phyloP scores from a whole-genome alignment of 2,113 vertebrate species.

The Drymodes brunneopygia region DNA sequence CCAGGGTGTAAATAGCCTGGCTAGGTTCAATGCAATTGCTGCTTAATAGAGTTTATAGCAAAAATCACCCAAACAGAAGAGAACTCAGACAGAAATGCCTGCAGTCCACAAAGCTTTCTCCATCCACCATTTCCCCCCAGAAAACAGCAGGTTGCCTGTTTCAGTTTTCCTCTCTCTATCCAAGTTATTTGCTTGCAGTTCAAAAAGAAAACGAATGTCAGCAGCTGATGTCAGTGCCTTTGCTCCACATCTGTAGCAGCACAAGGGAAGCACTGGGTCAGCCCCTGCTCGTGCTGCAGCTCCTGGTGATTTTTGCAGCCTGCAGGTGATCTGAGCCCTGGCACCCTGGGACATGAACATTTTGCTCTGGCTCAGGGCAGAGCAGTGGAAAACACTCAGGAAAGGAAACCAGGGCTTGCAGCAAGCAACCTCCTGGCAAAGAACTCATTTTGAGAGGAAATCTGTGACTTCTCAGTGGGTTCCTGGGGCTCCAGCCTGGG shows the following conservation, averaged over 20 bases:
- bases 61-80: not conserved
- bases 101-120: not conserved
- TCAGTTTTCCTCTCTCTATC: not conserved
- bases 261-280: not conserved
- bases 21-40: not conserved
- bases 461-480: fast-evolving
- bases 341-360: not conserved
- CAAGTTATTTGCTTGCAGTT: not conserved
- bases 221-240: not conserved
- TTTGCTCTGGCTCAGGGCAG: not conserved
- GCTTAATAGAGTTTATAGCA: not conserved
- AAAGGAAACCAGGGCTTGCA: not conserved
- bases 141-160: not conserved
- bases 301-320: not conserved
- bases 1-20: not conserved
- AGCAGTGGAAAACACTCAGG: fast-evolving
- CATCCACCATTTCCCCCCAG: not conserved
- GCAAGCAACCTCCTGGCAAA: not conserved
- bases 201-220: not conserved
- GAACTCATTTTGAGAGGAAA: not conserved
- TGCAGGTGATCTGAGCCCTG: not conserved
- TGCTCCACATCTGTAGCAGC: not conserved
- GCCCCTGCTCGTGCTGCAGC: not conserved
- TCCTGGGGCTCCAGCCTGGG: not conserved
- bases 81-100: not conserved